A percentile compares a stretch with the other conserved stretches of the same genome.
Conservation (phyloP, 1,140 invertebrate species). For the Acromyrmex heyeri region DNA sequence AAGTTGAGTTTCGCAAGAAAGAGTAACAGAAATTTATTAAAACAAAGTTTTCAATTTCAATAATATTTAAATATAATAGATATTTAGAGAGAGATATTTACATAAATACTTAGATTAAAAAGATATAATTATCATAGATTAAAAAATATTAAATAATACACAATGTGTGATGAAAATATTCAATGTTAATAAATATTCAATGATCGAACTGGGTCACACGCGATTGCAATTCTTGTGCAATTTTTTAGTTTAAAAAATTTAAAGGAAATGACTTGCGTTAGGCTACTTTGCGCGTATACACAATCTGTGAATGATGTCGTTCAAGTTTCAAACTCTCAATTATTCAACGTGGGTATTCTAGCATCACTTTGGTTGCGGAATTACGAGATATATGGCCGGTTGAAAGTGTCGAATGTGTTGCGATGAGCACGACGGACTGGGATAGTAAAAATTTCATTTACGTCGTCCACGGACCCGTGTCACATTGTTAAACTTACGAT, state of each 20-base stretch:
- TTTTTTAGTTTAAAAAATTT: not conserved
- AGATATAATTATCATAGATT: not conserved
- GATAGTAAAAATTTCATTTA: constrained; percentile 35
- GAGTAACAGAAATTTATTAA: not conserved
- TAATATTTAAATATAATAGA: not conserved
- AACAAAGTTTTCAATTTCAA: not conserved
- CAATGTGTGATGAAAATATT: not conserved
- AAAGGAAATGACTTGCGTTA: not conserved
- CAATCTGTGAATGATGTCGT: not conserved
- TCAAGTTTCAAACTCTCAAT: constrained; percentile 5
- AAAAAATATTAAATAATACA: not conserved
- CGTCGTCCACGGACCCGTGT: not conserved
- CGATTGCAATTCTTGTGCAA: not conserved
- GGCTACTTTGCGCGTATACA: too few relatives aligned
- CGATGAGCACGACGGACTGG: constrained; percentile 13
- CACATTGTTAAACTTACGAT: constrained; percentile 1
- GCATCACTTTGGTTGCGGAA: not conserved
- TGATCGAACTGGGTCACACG: not conserved
- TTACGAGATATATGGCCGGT: not conserved
- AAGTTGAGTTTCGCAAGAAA: not conserved
- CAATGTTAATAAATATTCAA: not conserved
- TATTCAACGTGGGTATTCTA: constrained; percentile 18
- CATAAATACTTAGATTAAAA: not conserved
- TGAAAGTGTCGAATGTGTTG: constrained; percentile 25
- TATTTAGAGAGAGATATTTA: not conserved